Evolutionary conservation across 2,888 invertebrate genomes (phyloP).

Genomic region (Branchipolynoe longqiensis): DNA sequence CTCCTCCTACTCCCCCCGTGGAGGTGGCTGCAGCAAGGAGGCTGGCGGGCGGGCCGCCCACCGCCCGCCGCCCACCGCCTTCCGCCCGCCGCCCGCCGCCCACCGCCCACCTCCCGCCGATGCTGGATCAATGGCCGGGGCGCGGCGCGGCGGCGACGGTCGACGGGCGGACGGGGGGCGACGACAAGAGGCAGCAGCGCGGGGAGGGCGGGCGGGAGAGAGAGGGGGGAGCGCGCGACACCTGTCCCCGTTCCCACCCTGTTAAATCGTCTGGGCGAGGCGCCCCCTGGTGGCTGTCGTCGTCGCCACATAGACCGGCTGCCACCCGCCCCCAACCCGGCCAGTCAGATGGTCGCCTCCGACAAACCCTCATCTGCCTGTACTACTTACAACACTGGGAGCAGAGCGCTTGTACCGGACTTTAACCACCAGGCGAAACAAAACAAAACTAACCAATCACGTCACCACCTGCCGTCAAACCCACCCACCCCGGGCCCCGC

Average conservation of each 20-base stretch:
- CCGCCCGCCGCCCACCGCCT: background rate
- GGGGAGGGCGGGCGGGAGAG: background rate
- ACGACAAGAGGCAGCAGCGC: background rate
- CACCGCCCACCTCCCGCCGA: background rate
- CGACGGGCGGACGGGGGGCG: background rate
- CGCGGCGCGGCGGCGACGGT: background rate
- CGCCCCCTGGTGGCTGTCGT: background rate
- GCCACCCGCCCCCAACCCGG: background rate
- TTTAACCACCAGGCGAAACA: background rate
- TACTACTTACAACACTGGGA: slow-evolving; percentile 35
- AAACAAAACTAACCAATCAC: too few relatives aligned
- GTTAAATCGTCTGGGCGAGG: slow-evolving; percentile 5
- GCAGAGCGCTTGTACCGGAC: too few relatives aligned
- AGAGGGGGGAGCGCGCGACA: background rate
- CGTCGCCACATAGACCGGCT: background rate
- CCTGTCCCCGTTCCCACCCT: slow-evolving; percentile 35
- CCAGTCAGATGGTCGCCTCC: slow-evolving; percentile 23
- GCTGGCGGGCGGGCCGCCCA: background rate
- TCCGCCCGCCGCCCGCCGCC: background rate
- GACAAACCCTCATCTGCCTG: slow-evolving; percentile 36
- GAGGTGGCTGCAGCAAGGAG: background rate
- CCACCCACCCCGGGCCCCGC: too few relatives aligned
- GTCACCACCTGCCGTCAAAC: too few relatives aligned
- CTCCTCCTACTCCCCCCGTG: too few relatives aligned
- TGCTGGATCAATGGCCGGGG: slow-evolving; percentile 13